Evolutionary conservation across 2,113 vertebrate species (phyloP), one percentile per base, ranked within the genome.

Genomic region (Motacilla alba): DNA sequence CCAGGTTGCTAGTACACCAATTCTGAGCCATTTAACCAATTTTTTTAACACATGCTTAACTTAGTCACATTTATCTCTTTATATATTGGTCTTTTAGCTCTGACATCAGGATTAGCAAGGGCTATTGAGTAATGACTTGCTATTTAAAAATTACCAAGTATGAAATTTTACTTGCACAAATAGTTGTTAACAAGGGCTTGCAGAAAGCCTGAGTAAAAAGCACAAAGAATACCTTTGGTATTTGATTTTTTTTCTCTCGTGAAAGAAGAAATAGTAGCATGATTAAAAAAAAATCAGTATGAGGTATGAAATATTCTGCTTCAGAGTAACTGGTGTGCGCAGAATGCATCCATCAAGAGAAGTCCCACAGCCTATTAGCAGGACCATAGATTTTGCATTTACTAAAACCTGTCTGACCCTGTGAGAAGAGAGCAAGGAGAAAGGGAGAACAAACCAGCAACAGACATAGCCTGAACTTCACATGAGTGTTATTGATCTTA

Each of bases 401-500:
- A 59, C 35, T 62, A 39, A 89, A 96, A 89, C 39, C 56, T 84
- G 20, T 47, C 16, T 64, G 53, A 84, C 68, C 79, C 69, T 44
- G 67, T 13, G 67, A 87, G 74, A 94, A 87, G 82, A 60, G 53
- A 87, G 41, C 56, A 82, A 88, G 55, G 44, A 77, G 24, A 85
- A 78, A 56, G 21, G 37, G 83, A 91, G 70, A 92, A 28, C 64
- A 89, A 91, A 44, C 59, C 79, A 78, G 44, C 5, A 1, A 66
- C 78, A 76, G 68, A n/a, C 46, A 24, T 3, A 83, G 49, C 62
- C 33, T 90, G 70, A 96, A 75, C 70, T 82, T 93, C 86, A 70
- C 18, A 1, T 68, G 44, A 94, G 58, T 83, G 81, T 60, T 97
- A 98, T 98, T 96, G 97, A 98, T 98, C 96, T 93, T 85, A 97